Evolutionary conservation across 1,140 invertebrate genomes (phyloP).

Genomic region (Drosophila ogumai): DNA sequence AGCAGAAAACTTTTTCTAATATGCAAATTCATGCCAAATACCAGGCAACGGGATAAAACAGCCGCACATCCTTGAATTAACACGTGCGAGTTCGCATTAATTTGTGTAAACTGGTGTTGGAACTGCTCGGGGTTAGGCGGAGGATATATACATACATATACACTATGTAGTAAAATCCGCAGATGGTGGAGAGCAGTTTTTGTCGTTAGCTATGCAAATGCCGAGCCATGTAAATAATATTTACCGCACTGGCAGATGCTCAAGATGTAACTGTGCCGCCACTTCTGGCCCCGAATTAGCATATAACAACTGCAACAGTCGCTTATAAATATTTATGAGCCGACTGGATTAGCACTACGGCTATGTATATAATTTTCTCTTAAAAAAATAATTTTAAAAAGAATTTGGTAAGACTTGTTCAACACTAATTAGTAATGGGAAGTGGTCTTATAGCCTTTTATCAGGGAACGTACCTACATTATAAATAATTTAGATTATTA

Average conservation of each 20-base stretch:
- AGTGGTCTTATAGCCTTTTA: not conserved
- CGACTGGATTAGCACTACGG: slow-evolving; percentile 38
- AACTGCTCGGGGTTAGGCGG: slow-evolving; percentile 32
- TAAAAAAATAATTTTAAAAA: not conserved
- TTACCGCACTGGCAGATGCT: slow-evolving; percentile 79
- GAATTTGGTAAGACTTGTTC: not conserved
- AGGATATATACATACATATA: not conserved
- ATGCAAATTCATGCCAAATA: slow-evolving; percentile 78
- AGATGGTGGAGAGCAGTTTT: slow-evolving; percentile 53
- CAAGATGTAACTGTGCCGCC: slow-evolving; percentile 69
- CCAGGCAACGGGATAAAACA: slow-evolving; percentile 54
- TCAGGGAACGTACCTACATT: too few relatives aligned
- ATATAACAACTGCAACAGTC: slow-evolving; percentile 77
- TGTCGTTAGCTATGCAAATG: slow-evolving; percentile 82
- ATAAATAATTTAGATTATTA: too few relatives aligned
- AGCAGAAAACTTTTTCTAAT: slow-evolving; percentile 81
- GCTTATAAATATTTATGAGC: slow-evolving; percentile 76
- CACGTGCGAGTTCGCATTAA: slow-evolving; percentile 81
- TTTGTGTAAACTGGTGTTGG: slow-evolving; percentile 74
- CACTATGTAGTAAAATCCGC: slow-evolving; percentile 1
- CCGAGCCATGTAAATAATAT: slow-evolving; percentile 75
- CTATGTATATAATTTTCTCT: slow-evolving; percentile 4
- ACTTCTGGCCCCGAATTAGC: slow-evolving; percentile 70
- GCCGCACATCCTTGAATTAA: slow-evolving; percentile 78
- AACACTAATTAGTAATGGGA: slow-evolving; percentile 1